phyloP scores from a whole-genome alignment of 2,797 vertebrate species.

The Poeciliopsis turneri region DNA sequence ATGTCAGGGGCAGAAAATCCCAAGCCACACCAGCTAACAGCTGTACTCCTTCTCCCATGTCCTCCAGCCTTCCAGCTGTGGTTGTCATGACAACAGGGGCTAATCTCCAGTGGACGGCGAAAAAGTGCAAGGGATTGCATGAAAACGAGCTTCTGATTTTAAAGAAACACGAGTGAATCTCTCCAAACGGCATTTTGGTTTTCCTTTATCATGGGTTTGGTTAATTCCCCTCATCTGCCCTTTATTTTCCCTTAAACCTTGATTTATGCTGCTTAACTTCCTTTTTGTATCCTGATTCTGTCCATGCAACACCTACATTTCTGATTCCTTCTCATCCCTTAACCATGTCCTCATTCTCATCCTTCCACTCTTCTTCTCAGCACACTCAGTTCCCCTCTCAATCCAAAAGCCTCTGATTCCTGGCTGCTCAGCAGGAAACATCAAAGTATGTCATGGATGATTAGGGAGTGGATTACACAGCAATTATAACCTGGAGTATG shows the following conservation, averaged over 20 bases:
- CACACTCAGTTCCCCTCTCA: not conserved
- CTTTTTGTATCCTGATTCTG: not conserved
- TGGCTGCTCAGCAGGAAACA: slow-evolving; percentile 35
- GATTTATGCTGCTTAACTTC: not conserved
- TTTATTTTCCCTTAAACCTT: not conserved
- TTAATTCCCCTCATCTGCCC: not conserved
- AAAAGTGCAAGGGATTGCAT: slow-evolving; percentile 38
- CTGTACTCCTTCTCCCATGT: slow-evolving; percentile 35
- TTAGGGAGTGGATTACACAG: slow-evolving; percentile 55
- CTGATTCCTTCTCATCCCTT: slow-evolving; percentile 9
- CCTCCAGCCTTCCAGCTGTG: slow-evolving; percentile 55
- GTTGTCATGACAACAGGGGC: slow-evolving; percentile 78
- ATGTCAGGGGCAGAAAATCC: not conserved
- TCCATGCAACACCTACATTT: not conserved
- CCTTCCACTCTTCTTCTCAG: not conserved
- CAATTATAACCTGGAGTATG: not conserved
- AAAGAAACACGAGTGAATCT: not conserved
- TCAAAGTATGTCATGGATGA: slow-evolving; percentile 60
- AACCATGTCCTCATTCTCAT: not conserved
- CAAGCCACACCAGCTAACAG: not conserved
- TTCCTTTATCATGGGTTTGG: not conserved
- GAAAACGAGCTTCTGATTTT: slow-evolving; percentile 33
- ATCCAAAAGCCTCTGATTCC: slow-evolving; percentile 5
- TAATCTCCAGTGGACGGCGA: slow-evolving; percentile 68
- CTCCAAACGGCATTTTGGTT: not conserved